Percentiles rank a stretch among this genome's conserved stretches.
Conservation (phyloP, 2,888 invertebrate genomes). For the Hyposoter didymator region DNA sequence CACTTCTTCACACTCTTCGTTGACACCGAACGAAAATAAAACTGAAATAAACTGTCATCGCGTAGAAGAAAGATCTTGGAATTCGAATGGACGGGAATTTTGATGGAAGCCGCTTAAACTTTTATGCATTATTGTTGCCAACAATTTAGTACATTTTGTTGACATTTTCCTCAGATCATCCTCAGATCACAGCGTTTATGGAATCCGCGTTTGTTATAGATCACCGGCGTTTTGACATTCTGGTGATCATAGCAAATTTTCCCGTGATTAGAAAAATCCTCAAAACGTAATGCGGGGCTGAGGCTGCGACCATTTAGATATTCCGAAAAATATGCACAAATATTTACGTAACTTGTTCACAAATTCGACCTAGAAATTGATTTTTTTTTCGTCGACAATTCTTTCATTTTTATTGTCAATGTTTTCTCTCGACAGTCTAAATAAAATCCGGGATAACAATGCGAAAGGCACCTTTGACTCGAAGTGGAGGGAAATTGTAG, state of each 20-base stretch:
- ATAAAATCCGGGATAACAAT: background rate
- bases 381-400: background rate
- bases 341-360: background rate
- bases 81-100: background rate
- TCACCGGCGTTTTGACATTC: too few relatives aligned
- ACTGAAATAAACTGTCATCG: background rate
- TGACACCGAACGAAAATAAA: background rate
- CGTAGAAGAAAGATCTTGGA: background rate
- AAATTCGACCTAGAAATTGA: background rate
- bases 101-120: background rate
- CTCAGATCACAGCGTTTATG: too few relatives aligned
- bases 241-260: too few relatives aligned
- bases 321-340: background rate
- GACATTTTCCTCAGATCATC: background rate
- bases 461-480: background rate
- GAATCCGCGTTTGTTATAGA: too few relatives aligned
- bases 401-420: background rate
- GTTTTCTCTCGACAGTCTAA: background rate
- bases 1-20: background rate
- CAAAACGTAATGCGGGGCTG: too few relatives aligned
- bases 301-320: too few relatives aligned
- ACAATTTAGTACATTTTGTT: background rate
- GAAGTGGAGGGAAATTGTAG: conserved; percentile 3
- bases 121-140: background rate
- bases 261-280: too few relatives aligned